Conservation (phyloP, 2,797 vertebrate species). For the Chromis chromis region DNA sequence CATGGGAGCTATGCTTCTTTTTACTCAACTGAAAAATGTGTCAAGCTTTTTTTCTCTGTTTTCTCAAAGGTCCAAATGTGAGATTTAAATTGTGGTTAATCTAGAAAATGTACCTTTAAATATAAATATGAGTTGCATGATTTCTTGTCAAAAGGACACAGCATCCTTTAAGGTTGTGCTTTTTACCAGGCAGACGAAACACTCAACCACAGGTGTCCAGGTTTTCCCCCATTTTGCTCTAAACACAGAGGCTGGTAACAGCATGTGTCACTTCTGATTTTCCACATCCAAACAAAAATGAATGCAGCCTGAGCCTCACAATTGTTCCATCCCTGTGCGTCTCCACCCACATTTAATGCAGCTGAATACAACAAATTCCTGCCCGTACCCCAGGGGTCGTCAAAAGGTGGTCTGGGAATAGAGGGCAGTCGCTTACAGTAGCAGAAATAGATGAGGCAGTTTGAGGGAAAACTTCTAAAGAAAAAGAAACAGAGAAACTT, state of each 20-base stretch:
- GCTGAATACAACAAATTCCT: background rate
- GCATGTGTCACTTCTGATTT: background rate
- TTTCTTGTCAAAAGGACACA: too few relatives aligned
- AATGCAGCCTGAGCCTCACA: background rate
- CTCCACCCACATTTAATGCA: background rate
- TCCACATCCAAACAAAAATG: background rate
- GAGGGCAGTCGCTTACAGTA: background rate
- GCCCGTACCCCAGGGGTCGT: background rate
- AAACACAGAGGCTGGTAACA: background rate
- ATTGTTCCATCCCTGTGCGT: background rate
- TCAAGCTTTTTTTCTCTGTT: background rate
- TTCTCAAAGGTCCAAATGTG: background rate
- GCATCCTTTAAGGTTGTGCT: slow-evolving; percentile 8
- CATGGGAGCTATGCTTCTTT: background rate
- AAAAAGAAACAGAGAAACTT: background rate
- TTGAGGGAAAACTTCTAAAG: background rate
- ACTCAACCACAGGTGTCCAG: background rate
- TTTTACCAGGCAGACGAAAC: background rate
- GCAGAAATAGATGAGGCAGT: background rate
- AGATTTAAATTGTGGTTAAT: background rate
- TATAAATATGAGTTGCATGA: too few relatives aligned
- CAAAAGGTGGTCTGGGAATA: background rate
- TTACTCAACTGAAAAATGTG: background rate
- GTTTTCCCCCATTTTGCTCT: background rate
- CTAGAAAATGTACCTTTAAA: background rate